Percentiles rank a stretch among this genome's conserved stretches.
phyloP scores from a whole-genome alignment of 1,140 invertebrate genomes.

The Metopolophium dirhodum region DNA sequence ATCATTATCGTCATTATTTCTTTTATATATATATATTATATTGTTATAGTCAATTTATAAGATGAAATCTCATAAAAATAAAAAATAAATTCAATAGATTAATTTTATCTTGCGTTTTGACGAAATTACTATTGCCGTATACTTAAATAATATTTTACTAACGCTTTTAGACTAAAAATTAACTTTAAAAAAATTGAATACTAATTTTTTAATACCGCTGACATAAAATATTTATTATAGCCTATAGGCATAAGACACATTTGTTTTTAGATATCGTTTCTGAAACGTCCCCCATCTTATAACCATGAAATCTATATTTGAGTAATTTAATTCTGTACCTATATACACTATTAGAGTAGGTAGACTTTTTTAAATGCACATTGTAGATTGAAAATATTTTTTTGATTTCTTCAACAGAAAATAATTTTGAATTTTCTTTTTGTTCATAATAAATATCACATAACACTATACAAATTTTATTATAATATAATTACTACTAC shows the following conservation, averaged over 20 bases:
- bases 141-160: not conserved
- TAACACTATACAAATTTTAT: not conserved
- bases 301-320: not conserved
- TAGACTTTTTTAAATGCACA: not conserved
- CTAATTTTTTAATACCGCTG: no score
- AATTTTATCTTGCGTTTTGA: not conserved
- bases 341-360: not conserved
- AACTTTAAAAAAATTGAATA: no score
- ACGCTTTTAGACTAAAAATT: not conserved
- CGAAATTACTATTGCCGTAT: not conserved
- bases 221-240: no score
- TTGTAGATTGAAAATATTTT: not conserved
- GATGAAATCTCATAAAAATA: no score
- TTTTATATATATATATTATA: no score
- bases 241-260: not conserved
- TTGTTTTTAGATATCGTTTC: not conserved
- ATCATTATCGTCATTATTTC: no score
- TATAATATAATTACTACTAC: no score
- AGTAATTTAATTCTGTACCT: not conserved
- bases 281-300: not conserved
- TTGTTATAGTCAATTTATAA: no score
- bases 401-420: not conserved
- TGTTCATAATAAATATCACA: not conserved
- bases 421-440: not conserved
- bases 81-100: not conserved